Percentiles rank a stretch among this genome's conserved stretches.
Evolutionary conservation across 2,888 invertebrate species (phyloP).

Genomic region (Gryllus longicercus): DNA sequence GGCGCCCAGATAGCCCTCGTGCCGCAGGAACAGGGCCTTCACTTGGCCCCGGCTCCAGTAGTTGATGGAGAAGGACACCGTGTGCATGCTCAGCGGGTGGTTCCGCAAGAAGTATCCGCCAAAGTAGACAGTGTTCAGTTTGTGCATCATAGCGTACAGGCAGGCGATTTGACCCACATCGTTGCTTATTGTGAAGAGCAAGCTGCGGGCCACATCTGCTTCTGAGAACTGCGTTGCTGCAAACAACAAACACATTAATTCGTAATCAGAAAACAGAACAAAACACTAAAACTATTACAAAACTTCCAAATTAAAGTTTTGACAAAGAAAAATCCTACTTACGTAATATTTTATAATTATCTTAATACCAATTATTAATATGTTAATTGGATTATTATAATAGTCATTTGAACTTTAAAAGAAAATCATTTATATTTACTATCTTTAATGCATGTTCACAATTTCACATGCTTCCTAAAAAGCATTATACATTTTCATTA

Average conservation of each 20-base stretch:
- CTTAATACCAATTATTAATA: no score
- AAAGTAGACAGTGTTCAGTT: constrained; percentile 60
- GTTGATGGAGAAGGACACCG: constrained; percentile 63
- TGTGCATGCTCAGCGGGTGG: constrained; percentile 66
- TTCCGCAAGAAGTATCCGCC: constrained; percentile 67
- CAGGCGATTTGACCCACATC: constrained; percentile 69
- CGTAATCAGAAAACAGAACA: neutral
- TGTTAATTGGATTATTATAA: no score
- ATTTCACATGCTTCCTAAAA: no score
- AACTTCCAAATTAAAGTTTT: no score
- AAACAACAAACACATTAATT: neutral
- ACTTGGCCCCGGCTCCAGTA: constrained; percentile 66
- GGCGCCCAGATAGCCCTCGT: constrained; percentile 68
- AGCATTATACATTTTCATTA: no score
- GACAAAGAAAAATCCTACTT: no score
- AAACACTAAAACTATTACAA: no score
- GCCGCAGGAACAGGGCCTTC: constrained; percentile 63
- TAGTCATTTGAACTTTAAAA: no score
- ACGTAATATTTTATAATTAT: no score
- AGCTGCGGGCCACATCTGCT: constrained; percentile 61
- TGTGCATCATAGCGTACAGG: constrained; percentile 62
- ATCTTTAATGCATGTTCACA: no score
- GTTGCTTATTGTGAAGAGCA: constrained; percentile 64
- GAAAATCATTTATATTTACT: no score
- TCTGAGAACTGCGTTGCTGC: constrained; percentile 46